A percentile compares a stretch with the other conserved stretches of the same genome.
Conservation (phyloP, 2,113 vertebrate species). For the Parus major region DNA sequence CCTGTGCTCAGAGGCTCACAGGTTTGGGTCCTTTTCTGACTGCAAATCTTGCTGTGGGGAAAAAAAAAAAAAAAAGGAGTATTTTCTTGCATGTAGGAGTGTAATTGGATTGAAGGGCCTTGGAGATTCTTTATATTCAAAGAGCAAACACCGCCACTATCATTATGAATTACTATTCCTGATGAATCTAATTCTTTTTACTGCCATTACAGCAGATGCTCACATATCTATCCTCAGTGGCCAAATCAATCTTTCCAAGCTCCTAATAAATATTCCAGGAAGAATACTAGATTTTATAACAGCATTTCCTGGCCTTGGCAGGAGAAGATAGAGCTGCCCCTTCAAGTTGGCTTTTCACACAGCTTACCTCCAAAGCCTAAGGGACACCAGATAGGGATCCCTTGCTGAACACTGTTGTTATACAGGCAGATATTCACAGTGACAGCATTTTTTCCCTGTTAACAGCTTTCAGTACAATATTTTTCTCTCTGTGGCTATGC, state of each 20-base stretch:
- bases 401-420: not conserved
- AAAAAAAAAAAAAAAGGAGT: not conserved
- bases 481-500: not conserved
- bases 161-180: conserved; percentile 71
- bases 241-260: conserved; percentile 59
- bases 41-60: not conserved
- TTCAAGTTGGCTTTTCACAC: not conserved
- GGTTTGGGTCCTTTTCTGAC: not conserved
- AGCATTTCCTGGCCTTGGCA: not conserved
- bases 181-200: conserved; percentile 76
- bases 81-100: not conserved
- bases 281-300: not conserved
- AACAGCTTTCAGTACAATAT: not conserved
- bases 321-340: not conserved
- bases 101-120: conserved; percentile 24
- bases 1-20: rapidly evolving
- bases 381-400: not conserved
- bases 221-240: conserved; percentile 59
- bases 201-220: conserved; percentile 72
- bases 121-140: conserved; percentile 67
- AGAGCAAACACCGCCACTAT: conserved; percentile 48
- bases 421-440: not conserved
- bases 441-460: not conserved
- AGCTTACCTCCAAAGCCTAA: not conserved
- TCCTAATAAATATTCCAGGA: conserved; percentile 59